Evolutionary conservation across 1,140 invertebrate species (phyloP), one percentile per base, ranked within the genome.

Genomic region (Steinernema khuongi): DNA sequence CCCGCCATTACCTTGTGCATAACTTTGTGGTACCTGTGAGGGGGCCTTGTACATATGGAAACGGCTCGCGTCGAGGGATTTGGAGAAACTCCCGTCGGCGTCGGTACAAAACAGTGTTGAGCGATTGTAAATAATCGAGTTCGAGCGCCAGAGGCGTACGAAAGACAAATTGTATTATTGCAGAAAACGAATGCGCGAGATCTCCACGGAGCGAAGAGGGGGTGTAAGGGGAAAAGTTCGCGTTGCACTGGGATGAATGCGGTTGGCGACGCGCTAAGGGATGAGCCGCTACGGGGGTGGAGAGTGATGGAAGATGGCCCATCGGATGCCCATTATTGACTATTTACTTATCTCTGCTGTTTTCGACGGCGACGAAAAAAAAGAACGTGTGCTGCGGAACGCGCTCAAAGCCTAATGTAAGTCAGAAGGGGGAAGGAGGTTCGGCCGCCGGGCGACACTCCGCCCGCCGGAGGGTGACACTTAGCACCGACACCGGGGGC

Each of bases 231-330:
- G 50, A 60, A 60, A 60, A 60, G 50, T 60, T 60, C 11, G 50
- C 50, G 14, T 22, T 60, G 7, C 36, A 11, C 7, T 41, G 36
- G n/a, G n/a, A 41, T 41, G 36, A 41, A 41, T n/a, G 36, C 7
- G 36, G 36, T 41, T 4, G 50, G 11, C 7, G 22, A 22, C 50
- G 26, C 50, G 19, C 50, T 60, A 60, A 41, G 50, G 50, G 50
- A 26, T 60, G 50, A 7, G 50, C 50, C 50, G 22, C 50, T 22
- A 26, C 22, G 50, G 50, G 50, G 50, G 22, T 60, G 50, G 50
- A 41, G 36, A 41, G 36, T n/a, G 50, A 60, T 60, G 50, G 50
- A 60, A 26, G 22, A 60, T 60, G 50, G 50, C 11, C 50, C 50
- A 22, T 22, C 22, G 22, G 4, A 11, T 60, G 22, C 50, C 50